Evolutionary conservation across 1,140 invertebrate genomes (phyloP).

Genomic region (Pachypeltis micranthus): DNA sequence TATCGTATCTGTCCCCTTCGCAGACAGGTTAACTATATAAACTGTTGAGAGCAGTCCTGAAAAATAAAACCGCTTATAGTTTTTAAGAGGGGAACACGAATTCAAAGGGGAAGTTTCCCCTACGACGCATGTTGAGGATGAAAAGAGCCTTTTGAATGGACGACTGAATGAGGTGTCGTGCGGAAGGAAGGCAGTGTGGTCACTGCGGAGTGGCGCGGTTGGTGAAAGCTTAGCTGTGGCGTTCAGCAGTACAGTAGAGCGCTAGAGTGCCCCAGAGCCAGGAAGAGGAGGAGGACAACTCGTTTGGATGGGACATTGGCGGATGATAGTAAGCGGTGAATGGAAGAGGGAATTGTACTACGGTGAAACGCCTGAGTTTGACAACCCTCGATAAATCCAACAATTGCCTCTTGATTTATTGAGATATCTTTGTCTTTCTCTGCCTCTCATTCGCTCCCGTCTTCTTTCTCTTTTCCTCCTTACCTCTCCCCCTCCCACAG

Average conservation of each 20-base stretch:
- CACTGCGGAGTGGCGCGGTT: not conserved
- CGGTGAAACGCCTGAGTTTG: not conserved
- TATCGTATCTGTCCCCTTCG: too few relatives aligned
- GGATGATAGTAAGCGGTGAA: too few relatives aligned
- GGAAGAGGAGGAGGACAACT: not conserved
- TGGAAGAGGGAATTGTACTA: not conserved
- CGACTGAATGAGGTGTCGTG: not conserved
- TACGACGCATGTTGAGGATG: not conserved
- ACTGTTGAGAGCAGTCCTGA: too few relatives aligned
- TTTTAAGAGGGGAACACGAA: too few relatives aligned
- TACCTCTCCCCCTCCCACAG: too few relatives aligned
- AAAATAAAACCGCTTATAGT: too few relatives aligned
- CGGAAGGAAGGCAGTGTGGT: not conserved
- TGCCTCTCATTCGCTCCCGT: not conserved
- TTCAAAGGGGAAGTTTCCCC: too few relatives aligned
- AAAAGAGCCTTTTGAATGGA: not conserved
- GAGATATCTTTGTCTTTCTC: not conserved
- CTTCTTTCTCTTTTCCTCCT: too few relatives aligned
- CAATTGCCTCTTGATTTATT: not conserved
- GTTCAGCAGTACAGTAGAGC: not conserved
- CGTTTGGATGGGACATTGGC: too few relatives aligned
- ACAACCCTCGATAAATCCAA: not conserved
- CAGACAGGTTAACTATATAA: too few relatives aligned
- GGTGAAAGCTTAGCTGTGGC: not conserved
- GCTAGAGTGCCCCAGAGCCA: not conserved